A percentile compares a stretch with the other conserved stretches of the same genome.
These are phyloP conservation scores for Rhagoletis pomonella DNA, from an alignment of 1,140 invertebrate genomes.

Conservation along the genomic window DNA sequence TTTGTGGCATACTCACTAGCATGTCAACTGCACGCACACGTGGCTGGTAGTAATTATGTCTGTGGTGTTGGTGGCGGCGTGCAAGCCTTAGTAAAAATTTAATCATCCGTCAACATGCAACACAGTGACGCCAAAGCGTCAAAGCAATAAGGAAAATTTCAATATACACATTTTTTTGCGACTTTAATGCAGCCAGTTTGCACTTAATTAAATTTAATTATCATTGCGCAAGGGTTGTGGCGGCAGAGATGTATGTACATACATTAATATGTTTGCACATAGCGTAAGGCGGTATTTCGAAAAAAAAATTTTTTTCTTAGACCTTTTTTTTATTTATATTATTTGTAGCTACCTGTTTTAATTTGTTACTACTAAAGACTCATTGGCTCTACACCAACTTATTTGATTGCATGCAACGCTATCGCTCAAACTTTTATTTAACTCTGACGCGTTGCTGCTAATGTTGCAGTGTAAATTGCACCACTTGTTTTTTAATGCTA, in stretches of 20 bases:
- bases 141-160: constrained; percentile 1
- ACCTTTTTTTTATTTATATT: not conserved
- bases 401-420: not conserved
- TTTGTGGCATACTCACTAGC: not conserved
- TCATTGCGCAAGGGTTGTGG: constrained; percentile 1
- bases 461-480: not conserved
- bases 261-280: not conserved
- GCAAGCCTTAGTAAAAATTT: constrained; percentile 43
- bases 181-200: constrained; percentile 38
- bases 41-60: constrained; percentile 33
- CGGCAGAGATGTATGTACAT: not conserved
- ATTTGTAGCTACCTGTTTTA: not conserved
- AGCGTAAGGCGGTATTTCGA: not conserved
- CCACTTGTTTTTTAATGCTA: constrained; percentile 9
- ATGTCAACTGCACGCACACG: not conserved
- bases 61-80: not conserved
- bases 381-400: not conserved
- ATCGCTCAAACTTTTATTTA: not conserved
- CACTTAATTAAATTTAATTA: constrained; percentile 52
- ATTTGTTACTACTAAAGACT: not conserved
- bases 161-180: not conserved
- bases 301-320: not conserved
- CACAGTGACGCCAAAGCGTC: constrained; percentile 27
- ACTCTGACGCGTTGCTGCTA: not conserved
- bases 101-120: constrained; percentile 41